These are phyloP conservation scores for Vipera ursinii DNA, from an alignment of 2,797 vertebrate genomes.

Conservation along the genomic window DNA sequence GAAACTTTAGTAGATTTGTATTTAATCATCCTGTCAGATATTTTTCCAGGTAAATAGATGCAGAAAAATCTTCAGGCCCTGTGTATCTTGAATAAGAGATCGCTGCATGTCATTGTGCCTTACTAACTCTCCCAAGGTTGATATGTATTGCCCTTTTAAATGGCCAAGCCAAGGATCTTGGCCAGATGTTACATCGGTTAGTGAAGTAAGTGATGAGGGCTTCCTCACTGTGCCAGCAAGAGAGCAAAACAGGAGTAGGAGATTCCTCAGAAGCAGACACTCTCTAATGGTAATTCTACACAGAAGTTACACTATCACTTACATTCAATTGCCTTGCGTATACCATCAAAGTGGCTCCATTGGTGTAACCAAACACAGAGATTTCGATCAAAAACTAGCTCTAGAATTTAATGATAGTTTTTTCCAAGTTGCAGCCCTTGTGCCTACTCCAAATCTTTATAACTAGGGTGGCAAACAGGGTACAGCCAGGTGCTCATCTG, in stretches of 20 bases:
- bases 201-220: neutral
- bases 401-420: neutral
- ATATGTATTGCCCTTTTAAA: neutral
- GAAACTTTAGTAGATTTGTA: neutral
- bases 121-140: neutral
- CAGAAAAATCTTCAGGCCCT: neutral
- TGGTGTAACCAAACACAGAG: neutral
- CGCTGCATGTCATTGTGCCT: neutral
- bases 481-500: rapidly evolving
- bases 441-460: neutral
- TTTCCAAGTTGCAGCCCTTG: neutral
- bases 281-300: no score
- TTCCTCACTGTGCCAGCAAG: neutral
- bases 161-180: neutral
- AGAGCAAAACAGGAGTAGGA: neutral
- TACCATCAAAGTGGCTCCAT: neutral
- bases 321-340: neutral
- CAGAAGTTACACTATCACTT: neutral
- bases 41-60: neutral
- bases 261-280: neutral
- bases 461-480: slow-evolving; percentile 31
- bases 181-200: neutral
- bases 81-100: neutral
- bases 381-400: neutral
- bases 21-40: neutral